Evolutionary conservation across 2,113 vertebrate genomes (phyloP), one percentile per base, ranked within the genome.

Genomic region (Piaya cayana): DNA sequence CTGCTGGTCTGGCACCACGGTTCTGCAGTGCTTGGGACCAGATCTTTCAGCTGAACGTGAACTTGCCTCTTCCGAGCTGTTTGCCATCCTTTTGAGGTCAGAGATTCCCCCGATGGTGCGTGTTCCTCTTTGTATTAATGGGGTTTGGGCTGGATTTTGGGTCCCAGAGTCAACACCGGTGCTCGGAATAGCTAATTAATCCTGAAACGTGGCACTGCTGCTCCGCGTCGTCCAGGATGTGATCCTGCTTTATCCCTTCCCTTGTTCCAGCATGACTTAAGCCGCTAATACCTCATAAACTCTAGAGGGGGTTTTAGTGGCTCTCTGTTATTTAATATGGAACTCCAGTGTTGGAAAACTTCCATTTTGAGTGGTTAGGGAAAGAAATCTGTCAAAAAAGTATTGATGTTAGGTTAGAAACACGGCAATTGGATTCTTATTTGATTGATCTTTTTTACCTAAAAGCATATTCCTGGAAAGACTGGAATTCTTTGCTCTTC

Each of bases 11-110:
- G 52, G 50, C 53, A 5, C 27, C 1, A 0, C 12, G 12, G 56
- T 71, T 45, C n/a, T 47, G 55, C 4, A 0, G 26, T 7, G 49
- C 1, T 47, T 0, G 0, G 17, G 63, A 69, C 53, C 56, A 42
- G 69, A 10, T 45, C 2, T 20, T 36, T 60, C n/a, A 12, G 81
- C 4, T 34, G 69, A 55, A 20, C 5, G 18, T 23, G 21, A 83
- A 26, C 19, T 21, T 74, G 8, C 20, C 21, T 42, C 37, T 29
- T 22, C 47, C 15, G 49, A 49, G 50, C 37, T 29, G 13, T 26
- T 89, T 4, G 0, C 27, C 18, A 2, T 27, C 19, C 17, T 25
- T 20, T 22, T 25, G 34, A 25, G 55, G 12, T 17, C 63, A 19
- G 69, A 37, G 43, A 29, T 82, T 22, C 56, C n/a, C 4, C 56